These are phyloP conservation scores for Pedionomus torquatus DNA, from an alignment of 2,113 vertebrate species.

Conservation along the genomic window DNA sequence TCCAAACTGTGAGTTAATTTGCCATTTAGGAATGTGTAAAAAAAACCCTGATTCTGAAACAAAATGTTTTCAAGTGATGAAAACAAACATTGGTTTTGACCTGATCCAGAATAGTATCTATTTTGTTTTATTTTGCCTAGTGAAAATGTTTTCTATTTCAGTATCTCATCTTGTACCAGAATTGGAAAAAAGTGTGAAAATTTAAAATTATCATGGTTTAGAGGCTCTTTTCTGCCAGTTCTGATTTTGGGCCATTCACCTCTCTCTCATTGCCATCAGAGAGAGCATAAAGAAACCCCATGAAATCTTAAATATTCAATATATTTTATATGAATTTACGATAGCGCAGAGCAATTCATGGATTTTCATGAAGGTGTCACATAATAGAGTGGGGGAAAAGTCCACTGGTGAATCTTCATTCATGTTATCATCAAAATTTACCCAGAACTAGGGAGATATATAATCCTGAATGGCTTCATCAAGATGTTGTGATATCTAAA, in stretches of 20 bases:
- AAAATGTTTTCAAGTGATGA: neutral
- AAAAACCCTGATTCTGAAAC: neutral
- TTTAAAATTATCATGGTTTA: neutral
- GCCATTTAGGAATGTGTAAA: neutral
- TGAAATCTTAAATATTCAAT: neutral
- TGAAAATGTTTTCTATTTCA: neutral
- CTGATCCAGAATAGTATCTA: neutral
- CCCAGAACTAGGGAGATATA: neutral
- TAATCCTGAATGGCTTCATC: rapidly evolving
- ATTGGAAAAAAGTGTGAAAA: neutral
- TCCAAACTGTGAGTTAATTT: conserved; percentile 29
- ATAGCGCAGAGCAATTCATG: neutral
- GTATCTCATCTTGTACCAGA: neutral
- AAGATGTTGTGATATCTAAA: neutral
- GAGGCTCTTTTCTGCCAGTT: neutral
- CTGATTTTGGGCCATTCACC: neutral
- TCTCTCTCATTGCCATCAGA: neutral
- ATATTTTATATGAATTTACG: neutral
- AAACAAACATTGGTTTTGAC: neutral
- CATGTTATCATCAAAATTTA: neutral
- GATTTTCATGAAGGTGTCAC: neutral
- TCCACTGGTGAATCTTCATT: neutral
- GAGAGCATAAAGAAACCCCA: neutral
- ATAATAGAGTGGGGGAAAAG: neutral
- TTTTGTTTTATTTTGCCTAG: conserved; percentile 21